Conservation (phyloP, 2,113 vertebrate species). For the Ciconia maguari region DNA sequence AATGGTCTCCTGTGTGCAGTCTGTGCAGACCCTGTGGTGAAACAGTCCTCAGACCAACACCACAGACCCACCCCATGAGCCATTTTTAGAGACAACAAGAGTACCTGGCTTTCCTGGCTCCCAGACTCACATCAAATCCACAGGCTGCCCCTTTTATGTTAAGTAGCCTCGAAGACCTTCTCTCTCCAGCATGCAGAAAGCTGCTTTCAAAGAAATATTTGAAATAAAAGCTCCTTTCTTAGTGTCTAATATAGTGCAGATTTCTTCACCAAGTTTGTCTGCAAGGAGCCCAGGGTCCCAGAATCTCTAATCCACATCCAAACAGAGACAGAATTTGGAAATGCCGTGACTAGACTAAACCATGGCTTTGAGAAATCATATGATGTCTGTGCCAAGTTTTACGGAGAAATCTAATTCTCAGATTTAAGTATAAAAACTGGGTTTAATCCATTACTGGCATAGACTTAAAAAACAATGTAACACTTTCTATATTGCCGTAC, state of each 20-base stretch:
- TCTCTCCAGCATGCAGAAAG: neutral
- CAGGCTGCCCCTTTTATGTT: neutral
- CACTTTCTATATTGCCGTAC: neutral
- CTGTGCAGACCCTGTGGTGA: neutral
- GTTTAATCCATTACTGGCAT: constrained; percentile 5
- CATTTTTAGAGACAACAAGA: neutral
- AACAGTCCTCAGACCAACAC: neutral
- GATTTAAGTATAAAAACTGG: constrained; percentile 6
- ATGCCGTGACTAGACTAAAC: constrained; percentile 16
- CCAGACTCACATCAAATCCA: neutral
- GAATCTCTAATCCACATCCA: neutral
- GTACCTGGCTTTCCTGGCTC: neutral
- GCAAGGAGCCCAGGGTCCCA: neutral
- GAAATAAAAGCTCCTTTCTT: constrained; percentile 1
- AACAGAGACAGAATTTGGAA: constrained; percentile 23
- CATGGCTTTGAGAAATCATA: neutral
- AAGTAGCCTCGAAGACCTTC: neutral
- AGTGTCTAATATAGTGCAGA: neutral
- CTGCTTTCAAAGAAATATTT: neutral
- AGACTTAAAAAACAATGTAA: neutral
- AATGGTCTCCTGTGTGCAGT: neutral
- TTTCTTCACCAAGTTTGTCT: neutral
- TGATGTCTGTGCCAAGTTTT: constrained; percentile 35
- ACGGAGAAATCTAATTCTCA: constrained; percentile 41
- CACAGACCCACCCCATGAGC: rapidly evolving